Percentiles rank a stretch among this genome's conserved stretches.
Evolutionary conservation across 2,113 vertebrate genomes (phyloP).

Genomic region (Salvator merianae): DNA sequence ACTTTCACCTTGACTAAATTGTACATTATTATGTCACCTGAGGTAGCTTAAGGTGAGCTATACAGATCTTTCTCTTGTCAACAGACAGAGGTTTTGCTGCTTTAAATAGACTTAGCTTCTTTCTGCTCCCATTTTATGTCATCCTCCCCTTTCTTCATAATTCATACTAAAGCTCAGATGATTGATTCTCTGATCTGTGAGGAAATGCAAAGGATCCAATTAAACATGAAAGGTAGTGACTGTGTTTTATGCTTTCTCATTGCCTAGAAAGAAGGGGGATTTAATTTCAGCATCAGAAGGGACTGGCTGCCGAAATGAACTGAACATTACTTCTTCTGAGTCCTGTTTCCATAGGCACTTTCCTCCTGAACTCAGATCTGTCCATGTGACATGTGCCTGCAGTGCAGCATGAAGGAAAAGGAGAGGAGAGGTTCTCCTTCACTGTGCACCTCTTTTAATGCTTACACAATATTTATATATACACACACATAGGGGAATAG

Average conservation of each 20-base stretch:
- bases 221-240: not conserved
- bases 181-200: no score
- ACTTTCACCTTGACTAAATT: conserved; percentile 22
- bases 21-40: conserved; percentile 26
- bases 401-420: no score
- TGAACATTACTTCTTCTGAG: not conserved
- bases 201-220: not conserved
- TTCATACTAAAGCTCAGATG: not conserved
- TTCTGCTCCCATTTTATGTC: not conserved
- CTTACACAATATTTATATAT: no score
- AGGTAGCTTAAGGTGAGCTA: conserved; percentile 7
- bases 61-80: not conserved
- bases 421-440: no score
- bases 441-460: no score
- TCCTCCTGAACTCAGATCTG: no score
- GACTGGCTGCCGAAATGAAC: not conserved
- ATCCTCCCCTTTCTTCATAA: not conserved
- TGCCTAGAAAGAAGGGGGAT: not conserved
- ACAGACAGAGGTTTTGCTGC: not conserved
- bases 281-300: not conserved
- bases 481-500: no score
- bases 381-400: no score
- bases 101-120: not conserved
- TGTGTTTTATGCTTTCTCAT: not conserved
- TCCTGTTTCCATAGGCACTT: no score